Evolutionary conservation across 2,888 invertebrate species (phyloP).

Genomic region (Clepsis dumicolana): DNA sequence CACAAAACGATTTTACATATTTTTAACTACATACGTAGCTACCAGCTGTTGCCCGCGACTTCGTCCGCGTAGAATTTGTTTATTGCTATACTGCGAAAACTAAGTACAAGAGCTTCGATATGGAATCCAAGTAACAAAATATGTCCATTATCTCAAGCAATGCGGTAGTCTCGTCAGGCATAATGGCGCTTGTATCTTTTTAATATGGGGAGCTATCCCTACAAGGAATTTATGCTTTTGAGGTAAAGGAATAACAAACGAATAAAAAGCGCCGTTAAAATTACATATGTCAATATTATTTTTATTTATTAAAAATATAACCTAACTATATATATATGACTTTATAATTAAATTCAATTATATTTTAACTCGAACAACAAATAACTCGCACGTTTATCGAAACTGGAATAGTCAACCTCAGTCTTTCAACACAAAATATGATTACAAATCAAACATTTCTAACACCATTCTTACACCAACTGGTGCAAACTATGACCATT

Average conservation of each 20-base stretch:
- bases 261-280: constrained; percentile 70
- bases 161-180: too few relatives aligned
- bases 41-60: too few relatives aligned
- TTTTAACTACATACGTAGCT: too few relatives aligned
- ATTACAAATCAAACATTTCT: constrained; percentile 67
- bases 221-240: too few relatives aligned
- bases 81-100: too few relatives aligned
- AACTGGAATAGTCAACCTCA: constrained; percentile 85
- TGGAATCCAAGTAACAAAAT: too few relatives aligned
- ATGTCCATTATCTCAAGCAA: too few relatives aligned
- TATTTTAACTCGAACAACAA: constrained; percentile 67
- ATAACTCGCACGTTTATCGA: constrained; percentile 83
- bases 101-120: too few relatives aligned
- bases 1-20: too few relatives aligned
- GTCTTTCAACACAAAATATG: constrained; percentile 81
- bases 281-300: constrained; percentile 86
- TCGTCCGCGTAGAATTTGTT: too few relatives aligned
- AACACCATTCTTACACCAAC: constrained; percentile 58
- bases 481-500: constrained; percentile 63
- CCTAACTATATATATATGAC: constrained; percentile 86
- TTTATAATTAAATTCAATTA: constrained; percentile 83
- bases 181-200: too few relatives aligned
- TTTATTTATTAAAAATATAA: constrained; percentile 85
- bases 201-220: too few relatives aligned
- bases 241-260: not conserved